Evolutionary conservation across 37 sponge, comb jelly and placozoan genomes (phyloP), one percentile per base, ranked within the genome.

Genomic region (Axinella damicornis): DNA sequence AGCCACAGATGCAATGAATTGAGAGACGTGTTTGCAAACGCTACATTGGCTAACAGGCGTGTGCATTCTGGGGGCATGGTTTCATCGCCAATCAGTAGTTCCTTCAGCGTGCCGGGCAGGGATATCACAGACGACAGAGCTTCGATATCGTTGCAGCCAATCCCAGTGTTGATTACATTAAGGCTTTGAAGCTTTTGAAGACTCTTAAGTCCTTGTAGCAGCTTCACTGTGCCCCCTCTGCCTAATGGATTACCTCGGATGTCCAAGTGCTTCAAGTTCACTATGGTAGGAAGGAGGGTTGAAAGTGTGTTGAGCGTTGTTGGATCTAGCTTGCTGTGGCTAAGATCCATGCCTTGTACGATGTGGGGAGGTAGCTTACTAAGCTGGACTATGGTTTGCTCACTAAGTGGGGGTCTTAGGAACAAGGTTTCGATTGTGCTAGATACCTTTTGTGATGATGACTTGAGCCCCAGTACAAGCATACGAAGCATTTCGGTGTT

Each of bases 1-100:
- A 77, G 78, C 78, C 78, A 77, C 5, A 77, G 40, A 21, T 77
- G 78, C 16, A 77, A 36, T 27, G 63, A 39, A 1, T 77, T 17
- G 25, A 77, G 78, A 2, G n/a, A n/a, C 0, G 40, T 38, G 2
- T 25, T 36, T 17, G 78, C 34, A 38, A 77, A 39, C 5, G 35
- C 34, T 18, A 36, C 34, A 21, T 61, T 20, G 25, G 62, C 27
- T 11, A 77, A 20, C 24, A 63, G 21, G n/a, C 12, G 5, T 21
- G 62, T 40, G n/a, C 46, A 77, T 1, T 77, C 78, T 17, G n/a
- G 13, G 4, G 64, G 46, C 40, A 63, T 28, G 13, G 25, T 34
- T 62, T 77, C 78, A 34, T 77, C 78, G 14, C 78, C 78, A 2
- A 77, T 62, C 19, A 12, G 32, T 39, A 77, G 19, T 24, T 39